A percentile compares a stretch with the other conserved stretches of the same genome.
Conservation (phyloP, 1,140 invertebrate genomes). For the Drosophila athabasca region DNA sequence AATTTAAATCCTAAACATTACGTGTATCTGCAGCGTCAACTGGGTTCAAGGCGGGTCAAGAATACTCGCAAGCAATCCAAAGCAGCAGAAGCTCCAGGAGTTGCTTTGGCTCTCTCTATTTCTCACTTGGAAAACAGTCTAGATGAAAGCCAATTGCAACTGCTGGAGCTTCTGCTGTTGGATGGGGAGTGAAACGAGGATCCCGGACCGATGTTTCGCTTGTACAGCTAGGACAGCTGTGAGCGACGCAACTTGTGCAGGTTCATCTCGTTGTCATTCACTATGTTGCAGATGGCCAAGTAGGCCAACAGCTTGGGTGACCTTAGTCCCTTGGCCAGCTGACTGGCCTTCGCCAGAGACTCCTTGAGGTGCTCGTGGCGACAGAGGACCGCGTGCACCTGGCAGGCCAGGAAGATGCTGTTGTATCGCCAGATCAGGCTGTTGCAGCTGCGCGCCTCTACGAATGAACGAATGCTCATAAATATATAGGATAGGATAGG, state of each 20-base stretch:
- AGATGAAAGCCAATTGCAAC: no score
- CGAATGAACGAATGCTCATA: not conserved
- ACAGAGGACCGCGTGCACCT: constrained; percentile 52
- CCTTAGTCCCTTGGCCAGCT: constrained; percentile 32
- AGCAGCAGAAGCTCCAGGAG: no score
- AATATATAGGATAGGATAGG: no score
- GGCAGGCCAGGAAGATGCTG: constrained; percentile 50
- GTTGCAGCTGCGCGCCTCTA: constrained; percentile 51
- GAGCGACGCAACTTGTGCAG: constrained; percentile 1
- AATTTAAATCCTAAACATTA: constrained; percentile 6
- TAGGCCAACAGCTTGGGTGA: constrained; percentile 41
- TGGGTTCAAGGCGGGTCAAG: no score
- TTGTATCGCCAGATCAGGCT: constrained; percentile 59
- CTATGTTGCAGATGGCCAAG: constrained; percentile 37
- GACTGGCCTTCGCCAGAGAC: constrained; percentile 28
- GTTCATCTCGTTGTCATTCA: constrained; percentile 49
- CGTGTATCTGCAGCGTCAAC: no score
- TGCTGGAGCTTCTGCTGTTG: no score
- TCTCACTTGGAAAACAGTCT: no score
- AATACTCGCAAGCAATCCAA: no score
- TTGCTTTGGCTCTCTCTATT: no score
- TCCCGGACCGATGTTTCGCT: not conserved
- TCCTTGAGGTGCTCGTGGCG: constrained; percentile 45
- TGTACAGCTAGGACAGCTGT: not conserved
- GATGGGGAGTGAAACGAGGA: not conserved